These are phyloP conservation scores for Ellobius talpinus DNA, from an alignment of 2,113 vertebrate genomes.

Conservation along the genomic window DNA sequence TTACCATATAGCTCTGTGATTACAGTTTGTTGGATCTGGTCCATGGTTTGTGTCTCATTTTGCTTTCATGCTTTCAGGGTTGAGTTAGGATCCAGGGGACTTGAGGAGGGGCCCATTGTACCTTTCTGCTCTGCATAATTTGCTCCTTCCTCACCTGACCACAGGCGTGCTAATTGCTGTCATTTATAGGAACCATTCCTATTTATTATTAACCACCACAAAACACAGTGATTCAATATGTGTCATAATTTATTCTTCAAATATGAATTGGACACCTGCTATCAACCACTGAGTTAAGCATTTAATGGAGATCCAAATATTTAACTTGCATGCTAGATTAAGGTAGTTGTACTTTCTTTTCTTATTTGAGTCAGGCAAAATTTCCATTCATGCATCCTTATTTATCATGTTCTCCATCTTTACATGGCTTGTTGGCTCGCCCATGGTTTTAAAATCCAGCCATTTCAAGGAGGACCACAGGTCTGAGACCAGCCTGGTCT, in stretches of 20 bases:
- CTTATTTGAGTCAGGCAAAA: conserved; percentile 18
- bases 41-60: neutral
- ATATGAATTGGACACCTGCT: neutral
- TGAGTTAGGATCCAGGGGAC: conserved; percentile 1
- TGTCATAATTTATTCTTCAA: conserved; percentile 32
- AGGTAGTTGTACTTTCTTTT: conserved; percentile 36
- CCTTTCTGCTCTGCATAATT: conserved; percentile 3
- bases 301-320: neutral
- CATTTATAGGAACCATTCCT: conserved; percentile 60
- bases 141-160: conserved; percentile 2
- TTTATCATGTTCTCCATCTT: neutral
- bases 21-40: neutral
- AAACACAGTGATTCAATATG: neutral
- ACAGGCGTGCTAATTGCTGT: conserved; percentile 35
- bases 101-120: neutral
- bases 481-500: neutral
- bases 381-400: neutral
- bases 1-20: neutral
- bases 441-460: neutral
- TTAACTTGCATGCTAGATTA: conserved; percentile 31
- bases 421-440: neutral
- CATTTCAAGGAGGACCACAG: neutral
- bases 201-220: conserved; percentile 57
- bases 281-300: neutral
- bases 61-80: neutral